A percentile compares a stretch with the other conserved stretches of the same genome.
phyloP scores from a whole-genome alignment of 2,888 invertebrate genomes.

The Xestia rhomboidea region DNA sequence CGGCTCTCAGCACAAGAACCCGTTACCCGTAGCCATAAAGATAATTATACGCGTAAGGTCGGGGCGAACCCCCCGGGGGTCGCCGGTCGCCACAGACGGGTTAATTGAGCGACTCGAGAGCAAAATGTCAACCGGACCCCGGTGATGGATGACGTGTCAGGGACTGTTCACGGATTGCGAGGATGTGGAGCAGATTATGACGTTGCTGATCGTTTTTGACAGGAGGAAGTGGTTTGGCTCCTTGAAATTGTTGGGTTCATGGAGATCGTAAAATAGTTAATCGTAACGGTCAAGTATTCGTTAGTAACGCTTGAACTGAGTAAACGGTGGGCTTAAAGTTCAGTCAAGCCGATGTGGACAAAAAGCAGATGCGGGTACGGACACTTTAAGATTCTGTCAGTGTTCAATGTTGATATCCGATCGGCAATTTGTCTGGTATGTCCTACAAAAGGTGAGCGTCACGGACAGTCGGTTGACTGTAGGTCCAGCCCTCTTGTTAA shows the following conservation, averaged over 20 bases:
- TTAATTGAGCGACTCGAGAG: constrained; percentile 71
- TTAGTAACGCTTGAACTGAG: not conserved
- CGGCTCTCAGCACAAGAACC: constrained; percentile 36
- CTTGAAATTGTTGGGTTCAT: constrained; percentile 17
- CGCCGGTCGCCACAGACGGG: constrained; percentile 62
- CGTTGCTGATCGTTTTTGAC: not conserved
- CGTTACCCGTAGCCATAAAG: constrained; percentile 52
- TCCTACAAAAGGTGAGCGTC: not conserved
- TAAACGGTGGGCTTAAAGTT: not conserved
- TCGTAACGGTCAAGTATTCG: not conserved
- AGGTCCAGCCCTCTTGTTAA: not conserved
- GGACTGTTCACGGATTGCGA: constrained; percentile 23
- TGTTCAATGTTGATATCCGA: not conserved
- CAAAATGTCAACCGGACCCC: constrained; percentile 66
- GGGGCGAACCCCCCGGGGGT: constrained; percentile 48
- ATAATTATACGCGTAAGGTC: constrained; percentile 63
- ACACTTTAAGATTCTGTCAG: not conserved
- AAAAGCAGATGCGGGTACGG: not conserved
- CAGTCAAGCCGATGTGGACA: not conserved
- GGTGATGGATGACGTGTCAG: constrained; percentile 64
- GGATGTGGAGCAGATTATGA: constrained; percentile 20
- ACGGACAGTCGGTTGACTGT: not conserved
- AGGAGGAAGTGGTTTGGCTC: not conserved
- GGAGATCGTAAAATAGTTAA: not conserved
- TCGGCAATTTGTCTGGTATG: not conserved